phyloP scores from a whole-genome alignment of 2,888 invertebrate species.

The Thera britannica region DNA sequence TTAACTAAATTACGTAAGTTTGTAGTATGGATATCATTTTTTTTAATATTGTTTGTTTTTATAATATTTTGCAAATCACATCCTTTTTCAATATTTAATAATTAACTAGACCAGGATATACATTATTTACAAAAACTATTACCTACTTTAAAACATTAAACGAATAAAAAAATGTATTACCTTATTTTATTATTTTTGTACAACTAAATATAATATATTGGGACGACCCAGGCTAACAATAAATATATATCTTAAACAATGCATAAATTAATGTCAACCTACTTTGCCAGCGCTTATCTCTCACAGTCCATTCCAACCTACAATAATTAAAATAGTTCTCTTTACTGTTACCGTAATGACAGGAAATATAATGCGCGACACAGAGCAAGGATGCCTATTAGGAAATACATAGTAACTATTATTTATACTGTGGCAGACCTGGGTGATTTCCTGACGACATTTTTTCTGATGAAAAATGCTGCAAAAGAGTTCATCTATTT shows the following conservation, averaged over 20 bases:
- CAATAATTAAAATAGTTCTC: constrained; percentile 58
- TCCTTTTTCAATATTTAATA: no score
- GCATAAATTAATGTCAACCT: background rate
- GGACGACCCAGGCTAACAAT: no score
- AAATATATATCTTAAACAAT: background rate
- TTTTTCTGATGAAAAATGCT: constrained; percentile 49
- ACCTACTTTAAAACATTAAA: no score
- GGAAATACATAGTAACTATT: constrained; percentile 29
- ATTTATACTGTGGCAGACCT: constrained; percentile 42
- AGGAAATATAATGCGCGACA: constrained; percentile 77
- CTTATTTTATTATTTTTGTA: no score
- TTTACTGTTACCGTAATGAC: constrained; percentile 74
- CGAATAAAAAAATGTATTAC: no score
- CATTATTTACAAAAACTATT: no score
- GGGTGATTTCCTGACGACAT: constrained; percentile 67
- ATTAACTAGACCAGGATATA: no score
- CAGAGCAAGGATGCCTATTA: constrained; percentile 60
- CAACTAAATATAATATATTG: no score
- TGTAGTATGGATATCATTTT: no score
- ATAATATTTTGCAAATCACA: no score
- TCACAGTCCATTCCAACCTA: constrained; percentile 3
- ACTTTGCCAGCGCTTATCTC: background rate
- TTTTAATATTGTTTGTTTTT: no score
- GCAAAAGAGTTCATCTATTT: constrained; percentile 4
- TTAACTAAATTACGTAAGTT: no score